Percentiles rank a stretch among this genome's conserved stretches.
Evolutionary conservation across 53 echinoderm and acorn worm species (phyloP).

Genomic region (Pentamera pediparva): DNA sequence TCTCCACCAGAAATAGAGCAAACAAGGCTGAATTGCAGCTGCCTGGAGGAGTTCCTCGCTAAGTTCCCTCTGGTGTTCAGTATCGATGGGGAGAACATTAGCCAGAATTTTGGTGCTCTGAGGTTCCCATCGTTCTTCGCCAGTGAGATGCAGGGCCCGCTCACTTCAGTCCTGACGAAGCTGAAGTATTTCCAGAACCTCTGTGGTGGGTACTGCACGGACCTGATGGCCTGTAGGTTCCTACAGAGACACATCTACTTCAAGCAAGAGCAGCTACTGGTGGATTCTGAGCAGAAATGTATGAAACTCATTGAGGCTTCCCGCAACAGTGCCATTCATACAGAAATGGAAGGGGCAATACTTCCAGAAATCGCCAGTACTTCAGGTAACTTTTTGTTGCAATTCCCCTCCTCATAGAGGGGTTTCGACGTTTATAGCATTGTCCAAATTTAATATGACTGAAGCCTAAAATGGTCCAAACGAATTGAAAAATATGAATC

Average conservation of each 20-base stretch:
- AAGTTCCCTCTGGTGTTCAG: neutral
- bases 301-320: neutral
- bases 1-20: neutral
- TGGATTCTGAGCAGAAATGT: neutral
- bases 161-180: neutral
- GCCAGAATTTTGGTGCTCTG: neutral
- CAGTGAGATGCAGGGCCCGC: neutral
- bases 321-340: no score
- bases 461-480: no score
- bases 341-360: no score
- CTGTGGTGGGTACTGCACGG: slow-evolving; percentile 3
- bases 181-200: slow-evolving; percentile 8
- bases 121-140: slow-evolving; percentile 6
- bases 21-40: neutral
- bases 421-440: no score
- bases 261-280: neutral
- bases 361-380: no score
- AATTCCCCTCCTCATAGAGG: no score
- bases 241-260: neutral
- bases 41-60: neutral
- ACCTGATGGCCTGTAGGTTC: neutral
- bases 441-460: no score
- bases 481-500: no score
- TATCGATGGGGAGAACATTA: neutral
- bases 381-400: no score